Percentiles rank a stretch among this genome's conserved stretches.
phyloP scores from a whole-genome alignment of 1,140 invertebrate genomes.

The Conopomorpha cramerella region DNA sequence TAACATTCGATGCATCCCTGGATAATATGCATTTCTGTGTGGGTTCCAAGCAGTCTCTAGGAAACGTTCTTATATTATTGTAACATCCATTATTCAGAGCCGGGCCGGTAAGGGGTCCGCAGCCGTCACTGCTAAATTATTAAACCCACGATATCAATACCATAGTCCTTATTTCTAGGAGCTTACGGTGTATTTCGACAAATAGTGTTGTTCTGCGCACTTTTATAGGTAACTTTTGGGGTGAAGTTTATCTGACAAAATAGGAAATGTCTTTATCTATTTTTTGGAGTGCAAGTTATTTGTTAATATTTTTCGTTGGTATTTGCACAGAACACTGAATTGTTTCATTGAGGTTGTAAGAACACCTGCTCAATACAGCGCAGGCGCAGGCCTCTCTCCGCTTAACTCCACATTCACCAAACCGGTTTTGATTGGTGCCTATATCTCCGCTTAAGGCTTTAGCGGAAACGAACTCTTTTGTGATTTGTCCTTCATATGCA shows the following conservation, averaged over 20 bases:
- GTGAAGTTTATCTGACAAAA: no score
- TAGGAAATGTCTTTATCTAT: no score
- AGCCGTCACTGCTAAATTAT: slow-evolving; percentile 42
- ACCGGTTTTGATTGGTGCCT: slow-evolving; percentile 54
- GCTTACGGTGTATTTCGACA: no score
- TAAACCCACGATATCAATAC: slow-evolving; percentile 51
- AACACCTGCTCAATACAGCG: slow-evolving; percentile 53
- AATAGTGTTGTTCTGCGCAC: slow-evolving; percentile 1
- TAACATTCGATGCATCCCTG: no score
- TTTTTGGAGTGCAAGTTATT: no score
- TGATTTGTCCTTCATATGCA: slow-evolving; percentile 21
- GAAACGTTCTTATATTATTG: slow-evolving; percentile 40
- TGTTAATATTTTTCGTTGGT: no score
- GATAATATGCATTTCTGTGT: not conserved
- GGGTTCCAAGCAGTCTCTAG: slow-evolving; percentile 15
- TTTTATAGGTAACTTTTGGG: no score
- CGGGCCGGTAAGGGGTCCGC: slow-evolving; percentile 28
- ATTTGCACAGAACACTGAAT: no score
- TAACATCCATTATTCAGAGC: slow-evolving; percentile 49
- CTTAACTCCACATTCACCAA: slow-evolving; percentile 46
- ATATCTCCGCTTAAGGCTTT: slow-evolving; percentile 43
- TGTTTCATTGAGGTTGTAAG: slow-evolving; percentile 46
- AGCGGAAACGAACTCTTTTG: slow-evolving; percentile 42
- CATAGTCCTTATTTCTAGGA: slow-evolving; percentile 26
- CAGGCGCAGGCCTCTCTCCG: slow-evolving; percentile 34